Percentiles rank a stretch among this genome's conserved stretches.
These are phyloP conservation scores for Monopis laevigella DNA, from an alignment of 2,888 invertebrate genomes.

Conservation along the genomic window DNA sequence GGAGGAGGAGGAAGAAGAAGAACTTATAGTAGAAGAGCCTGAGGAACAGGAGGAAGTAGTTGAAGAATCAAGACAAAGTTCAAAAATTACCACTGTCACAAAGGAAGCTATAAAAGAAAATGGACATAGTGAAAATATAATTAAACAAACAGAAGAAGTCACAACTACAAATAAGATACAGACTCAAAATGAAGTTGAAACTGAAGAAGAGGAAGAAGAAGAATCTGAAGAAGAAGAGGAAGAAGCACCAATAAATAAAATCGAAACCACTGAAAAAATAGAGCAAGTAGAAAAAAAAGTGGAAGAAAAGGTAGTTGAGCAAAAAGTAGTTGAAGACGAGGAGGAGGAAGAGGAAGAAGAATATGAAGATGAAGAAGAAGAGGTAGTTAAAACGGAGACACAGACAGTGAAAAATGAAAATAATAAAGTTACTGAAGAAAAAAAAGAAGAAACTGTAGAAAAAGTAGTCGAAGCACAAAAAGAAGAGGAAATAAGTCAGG, in stretches of 20 bases:
- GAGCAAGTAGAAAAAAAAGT: slow-evolving; percentile 25
- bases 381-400: slow-evolving; percentile 4
- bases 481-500: too few relatives aligned
- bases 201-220: slow-evolving; percentile 28
- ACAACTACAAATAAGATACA: slow-evolving; percentile 26
- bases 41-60: slow-evolving; percentile 26
- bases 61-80: slow-evolving; percentile 18
- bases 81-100: slow-evolving; percentile 6
- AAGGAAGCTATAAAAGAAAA: not conserved
- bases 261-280: slow-evolving; percentile 24
- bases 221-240: slow-evolving; percentile 26
- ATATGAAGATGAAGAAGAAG: slow-evolving; percentile 10
- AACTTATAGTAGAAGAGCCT: slow-evolving; percentile 32
- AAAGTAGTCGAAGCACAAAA: slow-evolving; percentile 19
- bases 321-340: slow-evolving; percentile 15
- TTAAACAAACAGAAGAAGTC: slow-evolving; percentile 44
- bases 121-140: slow-evolving; percentile 22
- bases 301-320: slow-evolving; percentile 16
- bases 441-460: slow-evolving; percentile 14
- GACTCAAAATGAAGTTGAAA: slow-evolving; percentile 41
- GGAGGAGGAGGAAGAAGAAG: slow-evolving; percentile 32
- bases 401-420: slow-evolving; percentile 6
- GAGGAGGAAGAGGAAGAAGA: slow-evolving; percentile 17
- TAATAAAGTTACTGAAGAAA: slow-evolving; percentile 8
- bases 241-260: slow-evolving; percentile 30